Evolutionary conservation across 2,113 vertebrate species (phyloP).

Genomic region (Furnarius figulus): DNA sequence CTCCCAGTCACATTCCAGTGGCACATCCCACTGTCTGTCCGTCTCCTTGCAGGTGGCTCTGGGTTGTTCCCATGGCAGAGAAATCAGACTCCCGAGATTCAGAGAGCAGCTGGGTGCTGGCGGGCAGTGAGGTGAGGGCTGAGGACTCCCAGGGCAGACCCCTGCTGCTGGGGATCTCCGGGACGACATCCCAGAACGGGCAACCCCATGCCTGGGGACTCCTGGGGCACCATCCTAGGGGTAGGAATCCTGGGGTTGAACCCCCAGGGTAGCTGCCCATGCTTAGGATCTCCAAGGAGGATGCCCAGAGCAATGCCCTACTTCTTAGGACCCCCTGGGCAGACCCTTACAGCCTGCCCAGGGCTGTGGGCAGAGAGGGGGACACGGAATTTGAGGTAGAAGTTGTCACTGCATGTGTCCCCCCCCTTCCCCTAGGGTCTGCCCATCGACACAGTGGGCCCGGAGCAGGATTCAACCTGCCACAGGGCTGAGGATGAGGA

Average conservation of each 20-base stretch:
- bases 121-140: constrained; percentile 61
- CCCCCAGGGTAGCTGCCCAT: fast-evolving
- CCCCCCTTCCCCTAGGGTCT: constrained; percentile 21
- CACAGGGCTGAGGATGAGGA: neutral
- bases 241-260: neutral
- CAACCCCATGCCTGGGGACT: neutral
- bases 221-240: neutral
- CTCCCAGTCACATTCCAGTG: too few species aligned
- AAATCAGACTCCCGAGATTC: constrained; percentile 30
- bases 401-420: neutral
- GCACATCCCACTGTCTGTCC: fast-evolving
- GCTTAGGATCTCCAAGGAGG: neutral
- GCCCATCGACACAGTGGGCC: constrained; percentile 55
- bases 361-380: neutral
- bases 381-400: fast-evolving
- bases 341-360: neutral
- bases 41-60: constrained; percentile 27
- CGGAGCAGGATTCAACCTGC: neutral
- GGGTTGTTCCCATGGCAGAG: constrained; percentile 50
- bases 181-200: neutral
- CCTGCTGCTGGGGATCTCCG: neutral
- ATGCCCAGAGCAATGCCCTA: fast-evolving
- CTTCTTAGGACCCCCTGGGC: neutral
- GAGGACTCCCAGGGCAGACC: neutral
- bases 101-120: constrained; percentile 72